phyloP scores from a whole-genome alignment of 2,113 vertebrate genomes.

The Stercorarius parasiticus region DNA sequence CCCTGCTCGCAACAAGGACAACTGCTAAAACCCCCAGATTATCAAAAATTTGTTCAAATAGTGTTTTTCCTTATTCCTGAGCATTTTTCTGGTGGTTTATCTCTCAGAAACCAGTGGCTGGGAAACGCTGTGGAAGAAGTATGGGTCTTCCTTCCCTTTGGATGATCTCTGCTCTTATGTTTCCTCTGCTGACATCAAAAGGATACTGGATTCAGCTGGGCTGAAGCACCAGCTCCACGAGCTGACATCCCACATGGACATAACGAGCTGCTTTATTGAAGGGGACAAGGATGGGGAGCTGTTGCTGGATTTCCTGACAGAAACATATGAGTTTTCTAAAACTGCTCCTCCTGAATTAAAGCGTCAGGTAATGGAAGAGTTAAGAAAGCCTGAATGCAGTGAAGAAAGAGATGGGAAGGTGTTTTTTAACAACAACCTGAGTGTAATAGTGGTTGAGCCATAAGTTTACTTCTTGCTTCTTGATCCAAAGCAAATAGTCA shows the following conservation, averaged over 20 bases:
- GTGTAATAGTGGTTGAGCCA: slow-evolving; percentile 78
- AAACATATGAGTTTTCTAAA: slow-evolving; percentile 82
- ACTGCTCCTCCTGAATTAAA: slow-evolving; percentile 82
- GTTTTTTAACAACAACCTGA: slow-evolving; percentile 85
- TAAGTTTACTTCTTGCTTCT: slow-evolving; percentile 13
- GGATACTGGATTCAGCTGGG: slow-evolving; percentile 75
- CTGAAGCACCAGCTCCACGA: slow-evolving; percentile 77
- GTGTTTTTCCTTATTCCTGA: not conserved
- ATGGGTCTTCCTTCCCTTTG: slow-evolving; percentile 62
- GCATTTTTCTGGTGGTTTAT: not conserved
- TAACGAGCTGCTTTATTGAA: slow-evolving; percentile 87
- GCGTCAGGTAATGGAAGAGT: slow-evolving; percentile 75
- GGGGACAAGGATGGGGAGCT: slow-evolving; percentile 85
- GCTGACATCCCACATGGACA: slow-evolving; percentile 85
- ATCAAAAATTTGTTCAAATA: not conserved
- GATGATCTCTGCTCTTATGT: slow-evolving; percentile 75
- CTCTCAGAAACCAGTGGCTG: slow-evolving; percentile 82
- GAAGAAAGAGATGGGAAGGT: slow-evolving; percentile 77
- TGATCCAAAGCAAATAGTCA: not conserved
- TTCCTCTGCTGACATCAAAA: slow-evolving; percentile 77
- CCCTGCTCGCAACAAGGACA: rapidly evolving
- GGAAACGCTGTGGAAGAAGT: slow-evolving; percentile 81
- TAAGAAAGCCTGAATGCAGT: slow-evolving; percentile 83
- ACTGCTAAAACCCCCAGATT: not conserved
- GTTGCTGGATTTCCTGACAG: slow-evolving; percentile 90